A percentile compares a stretch with the other conserved stretches of the same genome.
Evolutionary conservation across 2,113 vertebrate species (phyloP).

Genomic region (Passer domesticus): DNA sequence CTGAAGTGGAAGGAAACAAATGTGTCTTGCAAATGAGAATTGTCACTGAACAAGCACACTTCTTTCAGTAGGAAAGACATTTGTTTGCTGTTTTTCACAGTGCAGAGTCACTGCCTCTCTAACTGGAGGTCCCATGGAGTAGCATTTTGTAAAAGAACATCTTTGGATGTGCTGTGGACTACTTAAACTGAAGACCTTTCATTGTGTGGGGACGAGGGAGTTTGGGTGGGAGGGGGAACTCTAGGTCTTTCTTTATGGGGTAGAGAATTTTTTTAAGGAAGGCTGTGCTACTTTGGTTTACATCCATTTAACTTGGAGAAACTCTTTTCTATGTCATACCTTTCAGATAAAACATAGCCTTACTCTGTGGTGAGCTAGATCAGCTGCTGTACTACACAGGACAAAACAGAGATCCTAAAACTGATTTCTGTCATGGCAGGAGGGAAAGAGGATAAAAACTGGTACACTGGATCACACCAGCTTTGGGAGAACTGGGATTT

Average conservation of each 20-base stretch:
- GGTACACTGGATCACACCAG: slow-evolving; percentile 49
- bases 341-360: slow-evolving; percentile 64
- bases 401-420: slow-evolving; percentile 38
- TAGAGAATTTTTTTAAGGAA: background rate
- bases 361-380: slow-evolving; percentile 49
- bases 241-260: background rate
- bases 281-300: slow-evolving; percentile 39
- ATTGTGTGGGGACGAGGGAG: slow-evolving; percentile 29
- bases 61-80: slow-evolving; percentile 63
- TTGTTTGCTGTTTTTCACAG: slow-evolving; percentile 62
- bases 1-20: slow-evolving; percentile 65
- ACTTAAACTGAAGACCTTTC: slow-evolving; percentile 73
- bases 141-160: slow-evolving; percentile 73
- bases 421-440: background rate
- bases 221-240: slow-evolving; percentile 56
- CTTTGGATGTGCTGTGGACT: slow-evolving; percentile 86
- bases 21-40: slow-evolving; percentile 60
- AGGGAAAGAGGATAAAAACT: slow-evolving; percentile 14
- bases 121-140: slow-evolving; percentile 78
- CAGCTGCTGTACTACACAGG: slow-evolving; percentile 40
- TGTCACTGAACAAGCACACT: slow-evolving; percentile 56
- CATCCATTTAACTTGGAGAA: slow-evolving; percentile 70
- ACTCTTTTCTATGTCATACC: slow-evolving; percentile 1
- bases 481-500: slow-evolving; percentile 16
- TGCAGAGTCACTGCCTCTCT: slow-evolving; percentile 59